phyloP scores from a whole-genome alignment of 2,113 vertebrate genomes.

The Prolemur simus region DNA sequence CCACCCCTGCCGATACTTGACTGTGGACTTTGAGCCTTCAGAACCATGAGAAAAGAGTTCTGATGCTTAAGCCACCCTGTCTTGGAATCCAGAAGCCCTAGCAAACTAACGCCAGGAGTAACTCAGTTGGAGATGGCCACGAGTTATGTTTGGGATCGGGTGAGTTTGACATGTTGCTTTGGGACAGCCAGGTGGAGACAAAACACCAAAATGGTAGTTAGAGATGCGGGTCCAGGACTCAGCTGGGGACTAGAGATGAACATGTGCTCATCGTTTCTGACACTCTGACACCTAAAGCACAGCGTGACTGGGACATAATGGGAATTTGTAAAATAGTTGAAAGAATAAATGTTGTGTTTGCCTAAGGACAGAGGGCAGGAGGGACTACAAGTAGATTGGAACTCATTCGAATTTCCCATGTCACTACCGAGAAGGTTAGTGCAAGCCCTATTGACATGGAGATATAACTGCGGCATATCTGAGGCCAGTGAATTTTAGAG shows the following conservation, averaged over 20 bases:
- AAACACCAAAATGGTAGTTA: background rate
- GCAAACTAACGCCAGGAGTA: background rate
- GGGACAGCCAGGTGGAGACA: background rate
- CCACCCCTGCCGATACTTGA: background rate
- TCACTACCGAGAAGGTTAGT: background rate
- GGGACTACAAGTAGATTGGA: background rate
- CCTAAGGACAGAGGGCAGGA: background rate
- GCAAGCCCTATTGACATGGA: background rate
- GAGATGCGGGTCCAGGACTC: background rate
- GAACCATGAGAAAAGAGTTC: background rate
- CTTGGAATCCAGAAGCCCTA: background rate
- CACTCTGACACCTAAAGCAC: background rate
- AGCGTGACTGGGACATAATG: background rate
- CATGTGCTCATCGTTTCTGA: background rate
- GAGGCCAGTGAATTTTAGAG: background rate
- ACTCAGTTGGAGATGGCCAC: background rate
- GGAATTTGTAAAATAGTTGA: background rate
- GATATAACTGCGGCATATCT: background rate
- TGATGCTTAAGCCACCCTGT: background rate
- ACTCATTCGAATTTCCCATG: background rate
- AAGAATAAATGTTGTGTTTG: background rate
- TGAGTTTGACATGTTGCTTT: background rate
- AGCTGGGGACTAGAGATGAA: rapidly evolving
- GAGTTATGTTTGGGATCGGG: background rate
- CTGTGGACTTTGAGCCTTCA: background rate